phyloP scores from a whole-genome alignment of 2,113 vertebrate genomes.

The Martes martes region DNA sequence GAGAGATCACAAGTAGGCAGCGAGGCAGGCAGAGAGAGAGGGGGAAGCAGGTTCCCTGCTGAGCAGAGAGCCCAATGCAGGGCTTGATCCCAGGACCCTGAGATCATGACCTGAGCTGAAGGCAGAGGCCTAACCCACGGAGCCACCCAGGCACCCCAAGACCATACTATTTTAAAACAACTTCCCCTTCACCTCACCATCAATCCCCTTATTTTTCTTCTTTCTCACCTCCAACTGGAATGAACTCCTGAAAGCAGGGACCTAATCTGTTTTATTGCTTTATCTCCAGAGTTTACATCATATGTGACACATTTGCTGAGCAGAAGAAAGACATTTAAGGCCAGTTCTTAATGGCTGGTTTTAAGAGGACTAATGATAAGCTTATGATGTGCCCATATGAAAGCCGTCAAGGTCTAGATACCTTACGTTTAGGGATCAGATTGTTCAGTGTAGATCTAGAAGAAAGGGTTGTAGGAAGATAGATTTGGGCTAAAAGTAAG shows the following conservation, averaged over 20 bases:
- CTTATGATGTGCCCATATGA: background rate
- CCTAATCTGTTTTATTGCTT: background rate
- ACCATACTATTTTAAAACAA: background rate
- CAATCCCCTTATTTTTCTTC: background rate
- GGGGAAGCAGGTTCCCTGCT: too few species aligned
- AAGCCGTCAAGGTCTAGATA: background rate
- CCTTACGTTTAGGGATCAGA: background rate
- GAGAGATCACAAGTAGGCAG: too few species aligned
- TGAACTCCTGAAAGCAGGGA: background rate
- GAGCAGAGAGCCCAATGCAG: too few species aligned
- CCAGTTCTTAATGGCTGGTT: background rate
- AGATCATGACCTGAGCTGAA: too few species aligned
- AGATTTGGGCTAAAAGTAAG: background rate
- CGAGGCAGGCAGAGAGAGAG: too few species aligned
- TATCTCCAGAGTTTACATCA: background rate
- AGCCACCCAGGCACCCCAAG: too few species aligned
- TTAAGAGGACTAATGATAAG: background rate
- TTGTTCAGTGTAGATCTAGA: background rate
- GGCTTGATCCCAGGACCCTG: too few species aligned
- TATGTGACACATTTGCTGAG: background rate
- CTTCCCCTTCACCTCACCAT: background rate
- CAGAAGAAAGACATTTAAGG: background rate
- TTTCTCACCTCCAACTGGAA: background rate
- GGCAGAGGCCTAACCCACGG: too few species aligned
- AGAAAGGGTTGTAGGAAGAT: background rate